phyloP scores from a whole-genome alignment of 1,140 invertebrate genomes.

The Mylabris phalerata region DNA sequence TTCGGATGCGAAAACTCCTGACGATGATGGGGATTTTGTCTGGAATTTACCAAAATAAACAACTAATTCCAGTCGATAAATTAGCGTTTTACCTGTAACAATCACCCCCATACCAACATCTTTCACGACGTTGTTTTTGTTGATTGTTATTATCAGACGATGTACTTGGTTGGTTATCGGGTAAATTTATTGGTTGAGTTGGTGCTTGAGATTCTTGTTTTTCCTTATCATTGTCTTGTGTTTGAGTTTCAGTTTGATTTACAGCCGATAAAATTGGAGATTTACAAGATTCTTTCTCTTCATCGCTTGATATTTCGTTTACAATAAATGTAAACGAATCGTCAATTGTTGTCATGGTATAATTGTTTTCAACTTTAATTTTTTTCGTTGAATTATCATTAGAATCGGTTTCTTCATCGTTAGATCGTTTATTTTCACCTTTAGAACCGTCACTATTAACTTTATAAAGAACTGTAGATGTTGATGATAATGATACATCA shows the following conservation, averaged over 20 bases:
- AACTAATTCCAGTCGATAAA: not conserved
- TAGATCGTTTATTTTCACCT: not conserved
- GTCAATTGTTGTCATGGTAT: no score
- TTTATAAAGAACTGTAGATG: not conserved
- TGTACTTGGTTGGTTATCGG: not conserved
- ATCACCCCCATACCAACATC: constrained; percentile 38
- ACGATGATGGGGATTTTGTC: constrained; percentile 43
- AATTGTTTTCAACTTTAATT: no score
- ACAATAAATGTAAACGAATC: no score
- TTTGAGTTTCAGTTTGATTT: not conserved
- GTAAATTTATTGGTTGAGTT: not conserved
- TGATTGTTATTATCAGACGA: not conserved
- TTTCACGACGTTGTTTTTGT: constrained; percentile 21
- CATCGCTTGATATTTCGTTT: not conserved
- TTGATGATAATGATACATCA: no score
- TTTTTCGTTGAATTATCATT: not conserved
- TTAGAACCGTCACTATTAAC: not conserved
- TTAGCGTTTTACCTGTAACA: constrained; percentile 41
- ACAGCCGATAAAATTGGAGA: not conserved
- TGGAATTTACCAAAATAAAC: constrained; percentile 21
- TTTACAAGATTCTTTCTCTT: not conserved
- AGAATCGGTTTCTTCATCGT: not conserved
- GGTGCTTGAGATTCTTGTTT: not conserved
- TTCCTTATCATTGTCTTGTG: not conserved
- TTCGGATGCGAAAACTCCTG: constrained; percentile 43